Evolutionary conservation across 2,888 invertebrate genomes (phyloP), one percentile per base, ranked within the genome.

Genomic region (Laothoe populi): DNA sequence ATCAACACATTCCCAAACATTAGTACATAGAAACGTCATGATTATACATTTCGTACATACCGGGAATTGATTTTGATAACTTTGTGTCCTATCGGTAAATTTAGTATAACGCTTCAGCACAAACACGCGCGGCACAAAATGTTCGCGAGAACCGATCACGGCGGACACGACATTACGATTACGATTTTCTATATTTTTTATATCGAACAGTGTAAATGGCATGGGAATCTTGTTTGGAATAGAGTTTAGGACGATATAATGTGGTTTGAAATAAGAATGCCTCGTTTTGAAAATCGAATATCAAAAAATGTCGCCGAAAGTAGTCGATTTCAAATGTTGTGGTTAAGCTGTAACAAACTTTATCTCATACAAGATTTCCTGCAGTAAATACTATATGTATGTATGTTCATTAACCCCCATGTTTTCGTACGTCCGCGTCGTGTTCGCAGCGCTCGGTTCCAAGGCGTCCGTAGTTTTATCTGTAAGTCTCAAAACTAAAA

Each of bases 401-500:
- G 11, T 35, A 35, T 31, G n/a, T 53, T 35, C 19, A 16, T 19
- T 19, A 53, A 53, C 31, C 53, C 35, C 53, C 19, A 31, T 35
- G 31, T 19, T 35, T 35, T 19, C 8, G 35, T 42, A 16, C n/a
- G n/a, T n/a, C n/a, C n/a, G n/a, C n/a, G 40, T 38, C 53, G 53
- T 35, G 53, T 69, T 72, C 63, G 44, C 73, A 16, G 35, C 53
- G 53, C 16, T 31, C 11, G 31, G 53, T 31, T 26, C 31, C 53
- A 31, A 8, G 10, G 53, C 53, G 73, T 85, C 82, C 79, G 79
- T 85, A 84, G 79, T 79, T 73, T 75, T 78, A 73, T 70, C 66
- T 78, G 61, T 85, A 87, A 86, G 79, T 87, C 79, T 86, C 79
- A 79, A 82, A 74, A 61, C 59, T 59, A 82, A 86, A 87, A 82